These are phyloP conservation scores for Urocyon cinereoargenteus DNA, from an alignment of 2,797 vertebrate species.

Conservation along the genomic window DNA sequence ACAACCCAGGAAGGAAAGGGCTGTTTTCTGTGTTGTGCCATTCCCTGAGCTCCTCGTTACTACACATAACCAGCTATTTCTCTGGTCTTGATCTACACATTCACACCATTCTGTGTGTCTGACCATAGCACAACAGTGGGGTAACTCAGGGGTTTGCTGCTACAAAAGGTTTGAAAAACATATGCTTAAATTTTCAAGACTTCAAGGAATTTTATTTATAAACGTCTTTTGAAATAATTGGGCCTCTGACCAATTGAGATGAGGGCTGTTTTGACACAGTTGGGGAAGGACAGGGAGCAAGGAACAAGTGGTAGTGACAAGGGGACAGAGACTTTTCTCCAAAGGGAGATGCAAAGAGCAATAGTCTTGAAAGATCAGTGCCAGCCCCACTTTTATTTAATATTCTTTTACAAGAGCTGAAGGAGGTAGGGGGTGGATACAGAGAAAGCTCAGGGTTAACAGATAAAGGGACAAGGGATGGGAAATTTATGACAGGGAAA, in stretches of 20 bases:
- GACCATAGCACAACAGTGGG: background rate
- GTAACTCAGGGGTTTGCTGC: background rate
- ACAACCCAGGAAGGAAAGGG: accelerated
- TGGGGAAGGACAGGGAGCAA: background rate
- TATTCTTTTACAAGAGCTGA: background rate
- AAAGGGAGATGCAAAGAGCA: background rate
- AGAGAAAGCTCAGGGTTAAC: background rate
- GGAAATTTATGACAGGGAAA: background rate
- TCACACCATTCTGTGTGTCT: background rate
- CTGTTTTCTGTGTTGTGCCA: accelerated
- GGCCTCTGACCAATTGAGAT: background rate
- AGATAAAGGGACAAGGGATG: background rate
- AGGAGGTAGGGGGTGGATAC: background rate
- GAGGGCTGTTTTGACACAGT: background rate
- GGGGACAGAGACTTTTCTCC: background rate
- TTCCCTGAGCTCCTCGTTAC: background rate
- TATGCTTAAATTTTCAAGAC: background rate
- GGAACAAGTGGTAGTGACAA: background rate
- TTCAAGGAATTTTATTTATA: background rate
- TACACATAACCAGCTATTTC: background rate
- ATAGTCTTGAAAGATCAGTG: background rate
- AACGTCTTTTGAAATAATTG: background rate
- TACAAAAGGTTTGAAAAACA: background rate
- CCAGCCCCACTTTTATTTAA: background rate
- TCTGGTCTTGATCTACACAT: background rate